Conservation (phyloP, 1,140 invertebrate genomes). For the Temnothorax longispinosus region DNA sequence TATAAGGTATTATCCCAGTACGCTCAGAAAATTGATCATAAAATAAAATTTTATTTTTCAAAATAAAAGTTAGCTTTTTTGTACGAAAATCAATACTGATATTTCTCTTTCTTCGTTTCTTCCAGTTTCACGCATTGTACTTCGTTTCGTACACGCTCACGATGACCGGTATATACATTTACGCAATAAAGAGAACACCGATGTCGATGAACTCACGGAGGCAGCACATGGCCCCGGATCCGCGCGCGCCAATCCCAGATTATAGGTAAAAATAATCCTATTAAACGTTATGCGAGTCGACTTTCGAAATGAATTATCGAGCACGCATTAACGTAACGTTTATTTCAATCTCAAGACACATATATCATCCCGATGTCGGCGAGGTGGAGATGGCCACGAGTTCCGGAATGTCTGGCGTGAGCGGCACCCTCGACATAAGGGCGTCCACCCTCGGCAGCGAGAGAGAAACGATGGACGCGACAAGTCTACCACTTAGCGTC, state of each 20-base stretch:
- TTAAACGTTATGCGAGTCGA: neutral
- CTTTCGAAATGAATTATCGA: neutral
- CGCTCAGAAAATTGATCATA: neutral
- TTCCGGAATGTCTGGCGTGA: constrained; percentile 80
- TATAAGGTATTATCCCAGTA: neutral
- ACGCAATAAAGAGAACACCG: constrained; percentile 88
- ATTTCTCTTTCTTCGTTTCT: constrained; percentile 67
- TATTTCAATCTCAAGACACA: constrained; percentile 80
- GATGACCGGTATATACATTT: constrained; percentile 92
- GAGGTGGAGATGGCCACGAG: constrained; percentile 83
- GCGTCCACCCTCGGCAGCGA: constrained; percentile 81
- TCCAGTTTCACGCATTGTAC: constrained; percentile 93
- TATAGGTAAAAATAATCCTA: constrained; percentile 78
- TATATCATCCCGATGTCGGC: constrained; percentile 81
- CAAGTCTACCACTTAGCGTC: constrained; percentile 81
- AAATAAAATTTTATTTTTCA: neutral
- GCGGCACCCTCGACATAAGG: constrained; percentile 81
- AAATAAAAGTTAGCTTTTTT: neutral
- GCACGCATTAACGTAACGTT: constrained; percentile 76
- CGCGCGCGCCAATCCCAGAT: constrained; percentile 76
- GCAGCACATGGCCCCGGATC: constrained; percentile 76
- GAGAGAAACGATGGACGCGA: constrained; percentile 80
- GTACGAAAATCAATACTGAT: neutral
- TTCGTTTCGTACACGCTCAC: constrained; percentile 92
- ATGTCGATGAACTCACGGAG: constrained; percentile 82